These are phyloP conservation scores for Drosophila subsilvestris DNA, from an alignment of 2,888 invertebrate genomes.

Conservation along the genomic window DNA sequence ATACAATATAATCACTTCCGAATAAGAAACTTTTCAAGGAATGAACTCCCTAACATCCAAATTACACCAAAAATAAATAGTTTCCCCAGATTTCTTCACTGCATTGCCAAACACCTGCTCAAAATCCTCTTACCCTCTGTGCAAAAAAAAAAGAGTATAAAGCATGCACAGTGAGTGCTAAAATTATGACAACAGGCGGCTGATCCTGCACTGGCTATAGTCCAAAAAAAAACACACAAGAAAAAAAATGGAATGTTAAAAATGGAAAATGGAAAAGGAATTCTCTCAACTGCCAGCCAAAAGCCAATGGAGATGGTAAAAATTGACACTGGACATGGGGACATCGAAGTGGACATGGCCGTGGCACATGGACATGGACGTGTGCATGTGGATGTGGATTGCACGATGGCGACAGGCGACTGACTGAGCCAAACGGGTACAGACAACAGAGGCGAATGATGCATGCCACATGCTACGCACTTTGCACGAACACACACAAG, in stretches of 20 bases:
- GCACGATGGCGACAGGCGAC: conserved; percentile 32
- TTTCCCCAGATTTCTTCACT: background rate
- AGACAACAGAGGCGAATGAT: conserved; percentile 53
- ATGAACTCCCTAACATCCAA: too few relatives aligned
- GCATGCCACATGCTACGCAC: conserved; percentile 66
- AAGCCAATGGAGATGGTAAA: conserved; percentile 40
- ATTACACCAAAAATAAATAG: background rate
- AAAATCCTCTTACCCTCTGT: background rate
- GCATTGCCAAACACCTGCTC: background rate
- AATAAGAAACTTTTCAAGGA: too few relatives aligned
- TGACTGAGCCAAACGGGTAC: conserved; percentile 39
- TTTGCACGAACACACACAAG: conserved; percentile 25
- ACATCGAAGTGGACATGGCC: conserved; percentile 44
- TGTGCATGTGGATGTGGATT: conserved; percentile 2
- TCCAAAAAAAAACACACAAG: conserved; percentile 19
- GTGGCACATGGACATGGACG: conserved; percentile 32
- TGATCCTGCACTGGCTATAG: conserved; percentile 33
- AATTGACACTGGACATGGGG: conserved; percentile 59
- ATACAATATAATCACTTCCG: too few relatives aligned
- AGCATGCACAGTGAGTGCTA: conserved; percentile 64
- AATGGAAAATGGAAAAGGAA: conserved; percentile 42
- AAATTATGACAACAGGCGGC: conserved; percentile 66
- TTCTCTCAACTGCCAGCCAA: conserved; percentile 44
- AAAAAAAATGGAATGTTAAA: conserved; percentile 10
- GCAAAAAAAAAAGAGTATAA: conserved; percentile 17